phyloP scores from a whole-genome alignment of 2,797 vertebrate genomes.

The Paratrypauchen microcephalus region DNA sequence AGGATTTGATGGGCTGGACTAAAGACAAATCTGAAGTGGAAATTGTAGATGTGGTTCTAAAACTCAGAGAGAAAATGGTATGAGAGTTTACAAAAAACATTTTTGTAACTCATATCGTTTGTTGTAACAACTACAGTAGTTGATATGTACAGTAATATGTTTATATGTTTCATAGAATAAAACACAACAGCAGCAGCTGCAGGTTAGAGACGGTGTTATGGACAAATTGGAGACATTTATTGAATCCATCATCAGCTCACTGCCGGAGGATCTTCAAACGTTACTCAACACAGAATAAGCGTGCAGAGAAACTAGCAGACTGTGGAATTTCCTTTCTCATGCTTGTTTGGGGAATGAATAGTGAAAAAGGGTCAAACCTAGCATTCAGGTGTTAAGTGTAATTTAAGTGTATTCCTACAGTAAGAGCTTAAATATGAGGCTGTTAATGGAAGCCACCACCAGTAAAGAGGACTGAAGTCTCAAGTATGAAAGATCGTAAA shows the following conservation, averaged over 20 bases:
- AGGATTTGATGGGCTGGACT: constrained; percentile 90
- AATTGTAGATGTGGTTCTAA: constrained; percentile 89
- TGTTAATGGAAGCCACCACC: background rate
- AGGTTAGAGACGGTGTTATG: constrained; percentile 80
- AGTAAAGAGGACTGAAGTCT: background rate
- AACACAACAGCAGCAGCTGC: constrained; percentile 82
- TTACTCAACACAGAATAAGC: constrained; percentile 78
- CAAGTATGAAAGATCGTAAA: background rate
- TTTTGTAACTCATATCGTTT: background rate
- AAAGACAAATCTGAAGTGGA: constrained; percentile 95
- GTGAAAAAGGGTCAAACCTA: background rate
- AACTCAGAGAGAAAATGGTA: constrained; percentile 92
- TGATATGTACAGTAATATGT: background rate
- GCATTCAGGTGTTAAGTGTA: background rate
- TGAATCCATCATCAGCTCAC: constrained; percentile 71
- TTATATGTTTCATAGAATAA: constrained; percentile 67
- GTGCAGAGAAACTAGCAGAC: background rate
- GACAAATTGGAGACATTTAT: constrained; percentile 76
- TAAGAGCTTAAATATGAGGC: background rate
- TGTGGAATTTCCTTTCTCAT: background rate
- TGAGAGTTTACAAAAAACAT: constrained; percentile 33
- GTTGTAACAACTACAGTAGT: background rate
- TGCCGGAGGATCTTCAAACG: constrained; percentile 85
- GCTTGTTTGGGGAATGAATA: background rate
- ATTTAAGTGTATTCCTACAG: background rate